phyloP scores from a whole-genome alignment of 2,113 vertebrate species.

The Bungarus multicinctus region DNA sequence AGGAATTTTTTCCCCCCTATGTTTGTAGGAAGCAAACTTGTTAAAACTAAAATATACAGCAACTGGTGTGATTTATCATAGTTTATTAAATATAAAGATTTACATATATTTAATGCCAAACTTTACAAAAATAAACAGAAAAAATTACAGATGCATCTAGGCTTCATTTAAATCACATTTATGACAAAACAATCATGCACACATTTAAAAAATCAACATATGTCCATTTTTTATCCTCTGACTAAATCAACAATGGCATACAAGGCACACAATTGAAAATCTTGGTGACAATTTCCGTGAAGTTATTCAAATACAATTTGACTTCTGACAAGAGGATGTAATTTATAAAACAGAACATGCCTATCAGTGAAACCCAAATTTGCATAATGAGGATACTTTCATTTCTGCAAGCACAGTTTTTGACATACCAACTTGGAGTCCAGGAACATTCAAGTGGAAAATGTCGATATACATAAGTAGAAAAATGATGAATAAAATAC shows the following conservation, averaged over 20 bases:
- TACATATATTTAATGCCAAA: slow-evolving; percentile 83
- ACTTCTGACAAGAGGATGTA: slow-evolving; percentile 93
- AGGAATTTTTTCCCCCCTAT: slow-evolving; percentile 82
- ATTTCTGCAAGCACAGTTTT: slow-evolving; percentile 85
- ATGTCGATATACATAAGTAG: slow-evolving; percentile 78
- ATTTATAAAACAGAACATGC: slow-evolving; percentile 94
- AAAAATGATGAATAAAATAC: slow-evolving; percentile 78
- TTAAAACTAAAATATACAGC: slow-evolving; percentile 91
- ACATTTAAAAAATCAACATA: slow-evolving; percentile 79
- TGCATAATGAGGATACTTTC: slow-evolving; percentile 94
- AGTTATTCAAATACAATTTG: slow-evolving; percentile 95
- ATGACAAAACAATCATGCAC: slow-evolving; percentile 83
- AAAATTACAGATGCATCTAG: slow-evolving; percentile 76
- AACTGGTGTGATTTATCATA: slow-evolving; percentile 85
- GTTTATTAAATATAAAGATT: slow-evolving; percentile 88
- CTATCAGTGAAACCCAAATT: slow-evolving; percentile 86
- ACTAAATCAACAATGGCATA: slow-evolving; percentile 87
- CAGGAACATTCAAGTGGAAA: slow-evolving; percentile 75
- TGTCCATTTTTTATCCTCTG: slow-evolving; percentile 82
- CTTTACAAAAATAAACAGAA: slow-evolving; percentile 81
- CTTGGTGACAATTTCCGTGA: slow-evolving; percentile 89
- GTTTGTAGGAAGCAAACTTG: slow-evolving; percentile 79
- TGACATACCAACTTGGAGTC: slow-evolving; percentile 83
- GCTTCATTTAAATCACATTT: slow-evolving; percentile 89
- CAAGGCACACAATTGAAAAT: slow-evolving; percentile 83